Evolutionary conservation across 2,113 vertebrate genomes (phyloP).

Genomic region (Lipophrys pholis): DNA sequence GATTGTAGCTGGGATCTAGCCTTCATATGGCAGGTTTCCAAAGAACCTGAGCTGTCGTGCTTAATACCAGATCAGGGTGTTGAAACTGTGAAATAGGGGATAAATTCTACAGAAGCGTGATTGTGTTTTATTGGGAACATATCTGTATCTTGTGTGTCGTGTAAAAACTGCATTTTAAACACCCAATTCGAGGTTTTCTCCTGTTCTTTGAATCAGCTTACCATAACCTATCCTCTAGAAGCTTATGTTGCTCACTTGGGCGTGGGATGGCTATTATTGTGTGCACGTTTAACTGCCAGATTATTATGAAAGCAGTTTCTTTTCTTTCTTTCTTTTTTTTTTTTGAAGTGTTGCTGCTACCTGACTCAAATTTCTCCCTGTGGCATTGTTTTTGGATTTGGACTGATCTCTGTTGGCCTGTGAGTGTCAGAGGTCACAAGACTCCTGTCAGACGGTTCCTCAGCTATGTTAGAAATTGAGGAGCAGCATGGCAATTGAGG

Average conservation of each 20-base stretch:
- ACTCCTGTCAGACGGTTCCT: constrained; percentile 41
- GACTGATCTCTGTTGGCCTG: constrained; percentile 44
- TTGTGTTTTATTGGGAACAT: constrained; percentile 32
- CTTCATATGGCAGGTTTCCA: constrained; percentile 52
- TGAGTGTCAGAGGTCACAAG: constrained; percentile 65
- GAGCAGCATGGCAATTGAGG: neutral
- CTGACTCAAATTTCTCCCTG: constrained; percentile 47
- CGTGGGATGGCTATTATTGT: constrained; percentile 38
- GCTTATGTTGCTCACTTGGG: constrained; percentile 28
- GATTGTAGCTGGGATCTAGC: constrained; percentile 48
- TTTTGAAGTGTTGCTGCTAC: constrained; percentile 42
- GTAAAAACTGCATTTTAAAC: neutral
- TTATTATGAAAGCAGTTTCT: constrained; percentile 44
- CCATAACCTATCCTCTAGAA: constrained; percentile 11
- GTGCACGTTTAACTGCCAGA: constrained; percentile 28
- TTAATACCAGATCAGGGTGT: constrained; percentile 9
- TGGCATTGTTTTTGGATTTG: constrained; percentile 32
- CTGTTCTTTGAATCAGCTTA: constrained; percentile 20
- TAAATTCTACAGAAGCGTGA: constrained; percentile 12
- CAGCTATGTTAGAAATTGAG: constrained; percentile 7
- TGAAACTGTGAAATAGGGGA: constrained; percentile 18
- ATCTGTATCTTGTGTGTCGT: constrained; percentile 9
- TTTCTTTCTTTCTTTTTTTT: constrained; percentile 16
- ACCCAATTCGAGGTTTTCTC: constrained; percentile 17
- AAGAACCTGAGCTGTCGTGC: constrained; percentile 41